Base-by-base conservation (phyloP, 2,888 invertebrate genomes). In the Biston stratarius region DNA sequence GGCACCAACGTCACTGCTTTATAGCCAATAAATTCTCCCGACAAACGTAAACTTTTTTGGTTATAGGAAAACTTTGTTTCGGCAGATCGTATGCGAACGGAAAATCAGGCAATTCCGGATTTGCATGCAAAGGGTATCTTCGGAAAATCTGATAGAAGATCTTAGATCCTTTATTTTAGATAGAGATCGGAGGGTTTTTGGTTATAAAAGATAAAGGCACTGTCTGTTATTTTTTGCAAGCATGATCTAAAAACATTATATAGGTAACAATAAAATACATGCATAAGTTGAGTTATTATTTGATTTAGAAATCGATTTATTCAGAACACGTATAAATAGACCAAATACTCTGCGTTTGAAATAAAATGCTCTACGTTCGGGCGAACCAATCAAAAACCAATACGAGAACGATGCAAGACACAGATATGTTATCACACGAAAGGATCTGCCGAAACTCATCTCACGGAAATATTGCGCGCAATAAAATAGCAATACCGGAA, bases 401-500 rank as follows among this genome's bases (percentile, higher is more conserved):
- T 88, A 86, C 79, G 75, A 75, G 75, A 52, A n/a, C 76, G 73
- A 74, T 77, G 68, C 75, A 74, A 72, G 77, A 83, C 81, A 81
- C 82, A 83, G 81, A 86, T 87, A 88, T 83, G 84, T 86, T 86
- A 87, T 87, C 80, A 80, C 75, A 56, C 47, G 45, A 63, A 78
- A 78, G 73, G 74, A 73, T 73, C 74, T 79, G 69, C 77, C 77
- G 75, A 79, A 79, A 79, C 84, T 86, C 85, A 85, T 88, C 82
- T 83, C 78, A 76, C 78, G 83, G 85, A 92, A 87, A 92, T 92
- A 91, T 90, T 84, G 86, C 84, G 81, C 82, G 87, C 87, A 90
- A 92, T 92, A 93, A 93, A 93, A 93, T 88, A 87, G 82, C 87
- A 84, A 88, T 85, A 85, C 79, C 77, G 83, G 86, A 83, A 86